Conservation (phyloP, 2,113 vertebrate species). For the Anseranas semipalmata region DNA sequence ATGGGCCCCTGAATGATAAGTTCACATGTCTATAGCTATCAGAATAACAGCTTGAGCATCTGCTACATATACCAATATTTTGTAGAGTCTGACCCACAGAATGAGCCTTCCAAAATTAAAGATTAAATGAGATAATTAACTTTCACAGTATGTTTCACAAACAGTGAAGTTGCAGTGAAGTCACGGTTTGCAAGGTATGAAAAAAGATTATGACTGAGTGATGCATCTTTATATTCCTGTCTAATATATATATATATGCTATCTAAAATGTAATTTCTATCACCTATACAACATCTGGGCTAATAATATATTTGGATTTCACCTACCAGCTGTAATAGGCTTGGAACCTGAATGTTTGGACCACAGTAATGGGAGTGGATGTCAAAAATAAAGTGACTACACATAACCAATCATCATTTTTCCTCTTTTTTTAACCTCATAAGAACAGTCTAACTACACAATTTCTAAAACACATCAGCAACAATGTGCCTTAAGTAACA, state of each 20-base stretch:
- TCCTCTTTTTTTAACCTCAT: background rate
- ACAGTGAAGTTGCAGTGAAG: background rate
- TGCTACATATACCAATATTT: background rate
- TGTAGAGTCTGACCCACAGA: background rate
- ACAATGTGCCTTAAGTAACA: background rate
- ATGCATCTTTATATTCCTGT: background rate
- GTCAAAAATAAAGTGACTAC: background rate
- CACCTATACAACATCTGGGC: background rate
- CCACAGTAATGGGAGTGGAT: background rate
- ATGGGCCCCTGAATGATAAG: accelerated
- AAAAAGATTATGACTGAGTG: background rate
- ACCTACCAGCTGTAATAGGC: background rate
- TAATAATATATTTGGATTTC: background rate
- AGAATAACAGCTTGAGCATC: background rate
- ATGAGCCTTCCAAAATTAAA: background rate
- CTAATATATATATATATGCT: background rate
- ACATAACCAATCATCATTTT: background rate
- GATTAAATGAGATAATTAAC: background rate
- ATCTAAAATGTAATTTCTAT: background rate
- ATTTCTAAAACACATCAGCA: background rate
- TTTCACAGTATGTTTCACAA: background rate
- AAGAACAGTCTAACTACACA: background rate
- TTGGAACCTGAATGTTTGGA: background rate
- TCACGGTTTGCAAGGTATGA: background rate
- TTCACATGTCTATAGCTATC: accelerated